Conservation (phyloP, 2,888 invertebrate genomes). For the Fragum whitleyi region DNA sequence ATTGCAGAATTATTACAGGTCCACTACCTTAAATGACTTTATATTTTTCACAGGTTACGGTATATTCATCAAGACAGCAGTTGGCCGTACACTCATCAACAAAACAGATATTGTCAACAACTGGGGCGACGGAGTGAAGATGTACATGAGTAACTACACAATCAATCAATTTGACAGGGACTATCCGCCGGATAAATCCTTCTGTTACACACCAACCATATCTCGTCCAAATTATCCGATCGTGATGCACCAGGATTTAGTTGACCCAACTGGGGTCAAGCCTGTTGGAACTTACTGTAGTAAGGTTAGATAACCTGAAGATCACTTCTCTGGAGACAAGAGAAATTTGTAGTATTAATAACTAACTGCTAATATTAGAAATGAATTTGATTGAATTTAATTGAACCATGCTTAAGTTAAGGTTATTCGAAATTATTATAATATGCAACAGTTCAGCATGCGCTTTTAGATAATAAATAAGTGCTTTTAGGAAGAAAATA, state of each 20-base stretch:
- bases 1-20: no score
- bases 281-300: conserved; percentile 42
- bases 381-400: no score
- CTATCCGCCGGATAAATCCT: conserved; percentile 72
- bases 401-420: no score
- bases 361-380: no score
- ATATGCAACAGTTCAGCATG: no score
- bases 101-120: conserved; percentile 80
- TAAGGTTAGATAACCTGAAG: no score
- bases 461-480: no score
- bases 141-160: conserved; percentile 79
- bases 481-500: no score
- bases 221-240: conserved; percentile 67
- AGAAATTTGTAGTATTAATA: no score
- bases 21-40: no score
- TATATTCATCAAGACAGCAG: conserved; percentile 79
- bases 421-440: no score
- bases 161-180: conserved; percentile 75
- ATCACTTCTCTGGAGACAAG: background rate
- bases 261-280: conserved; percentile 67
- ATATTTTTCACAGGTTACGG: conserved; percentile 84
- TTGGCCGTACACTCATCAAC: conserved; percentile 82
- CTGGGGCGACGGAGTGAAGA: conserved; percentile 84
- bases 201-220: conserved; percentile 74
- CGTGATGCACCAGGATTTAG: conserved; percentile 71